Base-by-base conservation (phyloP, 1,140 invertebrate species). In the Drosophila insularis region DNA sequence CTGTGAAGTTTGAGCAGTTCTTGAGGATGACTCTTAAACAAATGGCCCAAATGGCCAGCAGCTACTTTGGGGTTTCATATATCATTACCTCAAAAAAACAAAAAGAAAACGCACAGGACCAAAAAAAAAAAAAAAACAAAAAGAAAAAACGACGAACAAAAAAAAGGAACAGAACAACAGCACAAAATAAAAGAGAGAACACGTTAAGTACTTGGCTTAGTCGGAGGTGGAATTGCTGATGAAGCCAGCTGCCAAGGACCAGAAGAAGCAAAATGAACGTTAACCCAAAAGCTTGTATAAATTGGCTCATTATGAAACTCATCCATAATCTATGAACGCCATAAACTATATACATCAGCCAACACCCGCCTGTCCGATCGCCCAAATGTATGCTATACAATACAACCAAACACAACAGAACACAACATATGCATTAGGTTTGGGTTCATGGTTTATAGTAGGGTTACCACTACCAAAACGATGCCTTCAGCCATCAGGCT, bases 291-390 rank as follows among this genome's bases (percentile, higher is more conserved):
- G 78, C 77, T 87, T 87, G 84, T 89, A 87, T 87, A 89, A 89
- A 87, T 87, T 89, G 84, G 84, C 84, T 87, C 84, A 87, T 87
- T 87, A 87, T 89, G 84, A 77, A 89, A 75, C 84, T 87, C 84
- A 87, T 87, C 84, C 84, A 89, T 87, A 87, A 89, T 87, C 84
- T 87, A 87, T 89, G 84, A 87, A 84, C 67, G 71, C 84, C 84
- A 87, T 87, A 86, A 80, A 84, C 73, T 69, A 80, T 63, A 60
- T 46, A 63, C 53, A 56, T 53, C 68, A 67, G 21, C 53, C 58
- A 10, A 35, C 5, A 11, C 11, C 68, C 43, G 6, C 6, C 54
- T 55, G 64, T 40, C 61, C 72, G 32, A 76, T 63, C 76, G 73
- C 76, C 72, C 65, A 69, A 76, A 79, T 79, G 68, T 79, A 79